Conservation (phyloP, 1,140 invertebrate species). For the Euwallacea similis region DNA sequence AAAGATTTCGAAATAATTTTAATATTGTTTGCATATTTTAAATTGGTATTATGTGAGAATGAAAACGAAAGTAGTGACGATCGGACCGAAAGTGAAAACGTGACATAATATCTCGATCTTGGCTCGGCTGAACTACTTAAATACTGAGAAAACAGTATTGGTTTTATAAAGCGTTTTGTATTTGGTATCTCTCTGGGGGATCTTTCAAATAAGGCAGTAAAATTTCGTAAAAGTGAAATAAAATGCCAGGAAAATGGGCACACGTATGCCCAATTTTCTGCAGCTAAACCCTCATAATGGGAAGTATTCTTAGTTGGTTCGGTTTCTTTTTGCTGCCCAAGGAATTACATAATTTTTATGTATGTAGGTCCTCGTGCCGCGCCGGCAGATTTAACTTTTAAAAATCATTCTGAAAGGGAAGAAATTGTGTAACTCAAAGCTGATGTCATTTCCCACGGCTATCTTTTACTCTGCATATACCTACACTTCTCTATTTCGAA, state of each 20-base stretch:
- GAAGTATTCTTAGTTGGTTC: no score
- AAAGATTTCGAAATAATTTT: slow-evolving; percentile 18
- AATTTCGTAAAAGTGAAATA: neutral
- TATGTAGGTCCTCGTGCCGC: no score
- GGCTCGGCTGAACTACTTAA: slow-evolving; percentile 18
- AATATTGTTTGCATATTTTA: slow-evolving; percentile 38
- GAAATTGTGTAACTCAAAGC: neutral
- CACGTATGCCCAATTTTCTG: no score
- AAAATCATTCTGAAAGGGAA: neutral
- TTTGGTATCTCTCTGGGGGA: neutral
- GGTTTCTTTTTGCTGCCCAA: no score
- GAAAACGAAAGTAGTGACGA: slow-evolving; percentile 39
- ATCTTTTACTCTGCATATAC: slow-evolving; percentile 13
- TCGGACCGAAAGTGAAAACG: slow-evolving; percentile 35
- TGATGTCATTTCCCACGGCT: slow-evolving; percentile 20
- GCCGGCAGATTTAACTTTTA: no score
- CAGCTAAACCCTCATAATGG: no score
- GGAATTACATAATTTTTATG: no score
- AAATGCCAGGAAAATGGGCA: neutral
- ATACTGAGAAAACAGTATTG: slow-evolving; percentile 18
- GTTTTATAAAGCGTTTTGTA: slow-evolving; percentile 4
- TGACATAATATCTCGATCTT: slow-evolving; percentile 32
- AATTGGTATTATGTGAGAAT: slow-evolving; percentile 39
- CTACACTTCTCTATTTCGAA: slow-evolving; percentile 16
- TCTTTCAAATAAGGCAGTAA: neutral